Conservation (phyloP, 2,113 vertebrate species). For the Pyxicephalus adspersus region DNA sequence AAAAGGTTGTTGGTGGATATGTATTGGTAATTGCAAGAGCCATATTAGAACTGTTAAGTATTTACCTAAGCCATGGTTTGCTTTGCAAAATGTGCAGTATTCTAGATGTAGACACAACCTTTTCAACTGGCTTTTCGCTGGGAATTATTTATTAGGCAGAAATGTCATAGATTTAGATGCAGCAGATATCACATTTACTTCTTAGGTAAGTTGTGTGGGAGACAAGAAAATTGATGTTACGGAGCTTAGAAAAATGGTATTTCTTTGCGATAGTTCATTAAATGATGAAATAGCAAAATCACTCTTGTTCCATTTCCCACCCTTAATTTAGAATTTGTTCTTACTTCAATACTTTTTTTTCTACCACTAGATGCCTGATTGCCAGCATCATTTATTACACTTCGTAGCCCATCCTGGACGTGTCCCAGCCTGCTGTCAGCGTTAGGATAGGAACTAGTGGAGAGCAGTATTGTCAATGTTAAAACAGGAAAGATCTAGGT, state of each 20-base stretch:
- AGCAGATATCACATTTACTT: constrained; percentile 39
- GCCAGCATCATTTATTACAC: no score
- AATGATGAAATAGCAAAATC: neutral
- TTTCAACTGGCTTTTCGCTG: neutral
- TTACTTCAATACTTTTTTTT: no score
- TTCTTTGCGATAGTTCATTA: neutral
- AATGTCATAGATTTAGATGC: constrained; percentile 41
- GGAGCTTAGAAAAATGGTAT: neutral
- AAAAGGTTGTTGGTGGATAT: constrained; percentile 18
- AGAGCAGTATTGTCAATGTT: no score
- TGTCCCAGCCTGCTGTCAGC: no score
- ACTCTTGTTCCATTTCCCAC: neutral
- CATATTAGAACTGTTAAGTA: constrained; percentile 29
- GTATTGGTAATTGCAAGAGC: constrained; percentile 1
- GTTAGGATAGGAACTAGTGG: no score
- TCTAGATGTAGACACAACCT: constrained; percentile 21
- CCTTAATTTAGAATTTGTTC: no score
- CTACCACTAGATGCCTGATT: no score
- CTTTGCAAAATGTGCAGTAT: constrained; percentile 29
- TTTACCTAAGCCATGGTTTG: constrained; percentile 15
- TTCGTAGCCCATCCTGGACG: no score
- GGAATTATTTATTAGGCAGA: constrained; percentile 43
- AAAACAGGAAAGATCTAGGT: no score
- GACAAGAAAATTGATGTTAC: constrained; percentile 25
- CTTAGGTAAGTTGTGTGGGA: constrained; percentile 17